These are phyloP conservation scores for Belonocnema kinseyi DNA, from an alignment of 1,140 invertebrate species.

Conservation along the genomic window DNA sequence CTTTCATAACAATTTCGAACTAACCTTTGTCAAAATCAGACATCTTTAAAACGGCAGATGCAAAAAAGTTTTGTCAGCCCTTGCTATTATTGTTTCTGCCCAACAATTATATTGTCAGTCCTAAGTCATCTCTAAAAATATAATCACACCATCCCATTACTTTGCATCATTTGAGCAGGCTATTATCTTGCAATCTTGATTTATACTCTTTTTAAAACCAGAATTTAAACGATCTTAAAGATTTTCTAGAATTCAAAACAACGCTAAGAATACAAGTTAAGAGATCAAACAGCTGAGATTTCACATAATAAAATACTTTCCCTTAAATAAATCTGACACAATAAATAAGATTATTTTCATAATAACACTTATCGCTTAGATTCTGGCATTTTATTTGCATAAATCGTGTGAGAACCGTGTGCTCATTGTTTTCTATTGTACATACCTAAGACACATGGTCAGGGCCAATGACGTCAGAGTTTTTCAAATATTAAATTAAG, in stretches of 20 bases:
- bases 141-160: background rate
- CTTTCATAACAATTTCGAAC: too few relatives aligned
- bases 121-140: conserved; percentile 10
- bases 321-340: conserved; percentile 25
- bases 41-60: too few relatives aligned
- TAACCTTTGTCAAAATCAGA: too few relatives aligned
- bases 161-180: background rate
- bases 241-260: background rate
- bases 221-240: background rate
- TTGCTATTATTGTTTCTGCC: background rate
- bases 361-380: conserved; percentile 20
- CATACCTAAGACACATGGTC: conserved; percentile 16
- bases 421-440: conserved; percentile 10
- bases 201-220: conserved; percentile 8
- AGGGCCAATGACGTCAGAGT: conserved; percentile 14
- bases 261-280: background rate
- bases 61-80: background rate
- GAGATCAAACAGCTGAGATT: background rate
- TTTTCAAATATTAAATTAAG: conserved; percentile 29
- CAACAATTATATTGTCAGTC: background rate
- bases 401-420: conserved; percentile 28
- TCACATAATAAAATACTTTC: conserved; percentile 6
- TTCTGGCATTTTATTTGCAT: conserved; percentile 22
- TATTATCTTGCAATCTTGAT: background rate
- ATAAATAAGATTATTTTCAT: conserved; percentile 3